A percentile compares a stretch with the other conserved stretches of the same genome.
phyloP scores from a whole-genome alignment of 2,888 invertebrate species.

The Drosophila merina region DNA sequence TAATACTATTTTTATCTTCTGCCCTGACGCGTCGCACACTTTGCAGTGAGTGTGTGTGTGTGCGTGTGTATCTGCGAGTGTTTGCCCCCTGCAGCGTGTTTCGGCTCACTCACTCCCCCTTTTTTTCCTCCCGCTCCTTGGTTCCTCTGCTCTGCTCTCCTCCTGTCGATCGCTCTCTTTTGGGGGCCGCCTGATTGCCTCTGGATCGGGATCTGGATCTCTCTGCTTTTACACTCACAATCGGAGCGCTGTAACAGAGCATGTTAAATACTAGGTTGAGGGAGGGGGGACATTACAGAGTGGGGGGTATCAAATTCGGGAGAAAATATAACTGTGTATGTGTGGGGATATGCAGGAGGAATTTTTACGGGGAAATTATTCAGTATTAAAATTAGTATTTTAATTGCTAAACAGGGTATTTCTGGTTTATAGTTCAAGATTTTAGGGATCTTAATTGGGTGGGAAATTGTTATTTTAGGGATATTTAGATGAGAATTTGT shows the following conservation, averaged over 20 bases:
- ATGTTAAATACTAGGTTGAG: background rate
- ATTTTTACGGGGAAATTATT: background rate
- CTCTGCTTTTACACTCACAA: background rate
- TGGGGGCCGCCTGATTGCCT: conserved; percentile 20
- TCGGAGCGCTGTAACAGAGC: conserved; percentile 4
- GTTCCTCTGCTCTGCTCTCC: background rate
- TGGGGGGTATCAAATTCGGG: background rate
- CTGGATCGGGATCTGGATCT: conserved; percentile 13
- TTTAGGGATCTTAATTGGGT: too few relatives aligned
- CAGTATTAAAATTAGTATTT: too few relatives aligned
- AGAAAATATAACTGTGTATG: background rate
- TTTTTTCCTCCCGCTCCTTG: background rate
- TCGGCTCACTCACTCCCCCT: conserved; percentile 20
- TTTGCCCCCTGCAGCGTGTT: conserved; percentile 50
- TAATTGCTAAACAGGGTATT: too few relatives aligned
- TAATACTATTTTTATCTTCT: conserved; percentile 80
- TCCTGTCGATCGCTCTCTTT: conserved; percentile 32
- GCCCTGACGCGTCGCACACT: conserved; percentile 58
- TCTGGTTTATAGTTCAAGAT: too few relatives aligned
- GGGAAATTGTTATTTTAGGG: too few relatives aligned
- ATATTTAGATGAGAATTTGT: too few relatives aligned
- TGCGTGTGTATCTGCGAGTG: conserved; percentile 28
- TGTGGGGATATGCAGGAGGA: background rate
- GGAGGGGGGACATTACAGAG: background rate
- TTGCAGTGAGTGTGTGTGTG: conserved; percentile 26